Base-by-base conservation (phyloP, 2,888 invertebrate species). In the Phortica okadai region DNA sequence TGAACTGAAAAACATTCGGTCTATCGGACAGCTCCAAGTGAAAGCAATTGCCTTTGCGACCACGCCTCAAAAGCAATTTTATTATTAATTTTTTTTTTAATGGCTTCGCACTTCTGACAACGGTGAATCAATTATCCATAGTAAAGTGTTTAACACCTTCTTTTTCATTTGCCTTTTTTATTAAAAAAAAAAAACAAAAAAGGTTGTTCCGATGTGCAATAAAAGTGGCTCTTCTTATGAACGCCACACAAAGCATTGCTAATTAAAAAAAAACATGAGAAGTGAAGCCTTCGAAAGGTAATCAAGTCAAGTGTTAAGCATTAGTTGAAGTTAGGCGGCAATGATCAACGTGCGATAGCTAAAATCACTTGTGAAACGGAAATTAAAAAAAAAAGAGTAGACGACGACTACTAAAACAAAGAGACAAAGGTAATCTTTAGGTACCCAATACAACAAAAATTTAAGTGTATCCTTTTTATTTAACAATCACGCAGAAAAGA, bases 111-210 rank as follows among this genome's bases (percentile, higher is more conserved):
- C 56, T 72, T 69, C 69, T 45, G 44, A 45, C 44, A 69, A 11
- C 45, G 44, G 56, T 7, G 54, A 72, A 72, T 72, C 70, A 72
- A 72, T 72, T 72, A 56, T 10, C 56, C 70, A 72, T 56, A 33
- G 56, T 56, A 72, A 70, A 70, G 7, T 25, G 10, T 8, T 25
- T 16, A 25, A 25, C 7, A 1, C n/a, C 7, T 25, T 59, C 16
- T 59, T n/a, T 59, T 21, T 4, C 16, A 16, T 21, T 21, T 16
- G 14, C 4, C 16, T 59, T 21, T 21, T 16, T 59, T 16, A 69
- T 54, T 54, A 54, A 1, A 72, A 14, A 62, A 0, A 41, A 72
- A 14, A 72, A 14, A 62, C 1, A 54, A 72, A 72, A 72, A 44
- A 54, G 56, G 56, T 54, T 56, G 33, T 6, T 7, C 69, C n/a